Percentiles rank a stretch among this genome's conserved stretches.
phyloP scores from a whole-genome alignment of 2,797 vertebrate genomes.

The Periophthalmus magnuspinnatus region DNA sequence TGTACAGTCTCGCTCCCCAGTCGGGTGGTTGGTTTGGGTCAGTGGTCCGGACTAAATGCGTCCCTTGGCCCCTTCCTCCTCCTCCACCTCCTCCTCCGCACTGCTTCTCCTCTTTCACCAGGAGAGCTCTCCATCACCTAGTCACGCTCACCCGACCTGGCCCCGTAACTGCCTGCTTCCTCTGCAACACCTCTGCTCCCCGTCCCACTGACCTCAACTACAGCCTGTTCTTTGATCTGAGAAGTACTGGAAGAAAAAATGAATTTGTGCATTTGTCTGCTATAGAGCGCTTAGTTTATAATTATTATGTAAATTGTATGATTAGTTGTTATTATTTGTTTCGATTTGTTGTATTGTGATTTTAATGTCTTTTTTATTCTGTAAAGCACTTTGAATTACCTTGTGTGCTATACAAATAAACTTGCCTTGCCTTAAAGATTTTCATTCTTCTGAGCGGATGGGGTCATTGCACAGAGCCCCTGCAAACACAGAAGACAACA shows the following conservation, averaged over 20 bases:
- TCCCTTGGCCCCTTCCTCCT: not conserved
- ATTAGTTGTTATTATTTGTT: too few species aligned
- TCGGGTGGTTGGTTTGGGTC: not conserved
- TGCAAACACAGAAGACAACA: not conserved
- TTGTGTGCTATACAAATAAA: too few species aligned
- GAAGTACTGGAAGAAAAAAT: not conserved
- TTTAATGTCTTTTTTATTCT: too few species aligned
- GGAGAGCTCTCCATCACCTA: not conserved
- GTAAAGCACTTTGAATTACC: too few species aligned
- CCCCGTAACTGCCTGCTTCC: slow-evolving; percentile 1
- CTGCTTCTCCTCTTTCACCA: not conserved
- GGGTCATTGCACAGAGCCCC: not conserved
- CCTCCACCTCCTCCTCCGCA: not conserved
- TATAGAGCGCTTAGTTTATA: too few species aligned
- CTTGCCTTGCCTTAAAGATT: too few species aligned
- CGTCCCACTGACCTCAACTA: not conserved
- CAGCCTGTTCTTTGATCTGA: not conserved
- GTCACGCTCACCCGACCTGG: not conserved
- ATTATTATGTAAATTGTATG: too few species aligned
- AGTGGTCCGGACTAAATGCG: not conserved
- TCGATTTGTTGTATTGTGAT: too few species aligned
- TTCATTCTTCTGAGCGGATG: not conserved
- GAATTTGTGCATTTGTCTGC: too few species aligned
- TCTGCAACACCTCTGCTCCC: not conserved
- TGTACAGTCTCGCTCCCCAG: not conserved